Base-by-base conservation (phyloP, 2,888 invertebrate species). In the Amphipoea oculea region DNA sequence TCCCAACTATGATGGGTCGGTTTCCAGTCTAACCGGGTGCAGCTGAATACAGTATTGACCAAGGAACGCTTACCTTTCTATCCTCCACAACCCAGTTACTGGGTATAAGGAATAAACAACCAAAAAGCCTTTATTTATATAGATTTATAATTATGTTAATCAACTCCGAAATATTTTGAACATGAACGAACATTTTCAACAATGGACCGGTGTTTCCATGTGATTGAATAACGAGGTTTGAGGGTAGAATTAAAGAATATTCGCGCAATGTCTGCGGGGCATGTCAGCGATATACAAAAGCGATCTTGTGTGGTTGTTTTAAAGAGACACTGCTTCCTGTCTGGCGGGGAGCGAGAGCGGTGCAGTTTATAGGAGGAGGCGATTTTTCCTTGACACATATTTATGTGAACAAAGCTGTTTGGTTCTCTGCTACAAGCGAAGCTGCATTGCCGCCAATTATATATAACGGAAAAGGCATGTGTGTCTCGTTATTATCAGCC, bases 261-360 rank as follows among this genome's bases (percentile, higher is more conserved):
- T 90, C 86, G 85, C 90, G 89, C 88, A 83, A 88, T 88, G 91
- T 88, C 91, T 89, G 87, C 89, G 86, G 88, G 85, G 89, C 90
- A 90, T 90, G 90, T 89, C 92, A 91, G 90, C 90, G 92, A 79
- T 91, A 93, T 91, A 94, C 93, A 94, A 94, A 93, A 93, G 94
- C 93, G 91, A 93, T 94, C 94, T 95, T 92, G 91, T 94, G 94
- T 92, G 93, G 93, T 93, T 94, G 93, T 93, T 94, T 93, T 92
- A 94, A 94, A 95, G 93, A 92, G 93, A 93, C 91, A 90, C 91
- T 89, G 92, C 93, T 94, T 94, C 93, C 94, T 92, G 93, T 90
- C 91, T 91, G 85, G 69, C 51, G 70, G 87, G 67, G 73, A 45
- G 68, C 54, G 36, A 60, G 36, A 57, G 73, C 40, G 75, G 78